Evolutionary conservation across 2,888 invertebrate species (phyloP), one percentile per base, ranked within the genome.

Genomic region (Plagiodera versicolora): DNA sequence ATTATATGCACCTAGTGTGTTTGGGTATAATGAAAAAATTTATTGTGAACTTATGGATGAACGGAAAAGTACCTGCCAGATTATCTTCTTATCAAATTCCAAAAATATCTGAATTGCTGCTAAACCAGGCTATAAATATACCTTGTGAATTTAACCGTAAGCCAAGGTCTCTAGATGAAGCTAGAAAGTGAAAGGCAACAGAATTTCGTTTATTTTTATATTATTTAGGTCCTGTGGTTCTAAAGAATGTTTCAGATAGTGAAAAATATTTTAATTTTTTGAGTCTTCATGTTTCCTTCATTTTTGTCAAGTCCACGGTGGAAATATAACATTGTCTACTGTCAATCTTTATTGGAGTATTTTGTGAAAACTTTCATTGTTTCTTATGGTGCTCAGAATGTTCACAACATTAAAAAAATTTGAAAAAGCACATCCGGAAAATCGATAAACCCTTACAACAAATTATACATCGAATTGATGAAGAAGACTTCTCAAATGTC

Each of bases 1-100:
- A 72, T 54, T 63, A 63, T 32, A 64, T 66, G 63, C 64, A 66
- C 20, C 32, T 67, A n/a, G 44, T 64, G 9, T 66, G 60, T 48
- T 55, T 64, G 11, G 66, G 62, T 6, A 61, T 64, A 19, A 39
- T 62, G 8, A 65, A 65, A 51, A 62, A 63, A 39, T 47, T 64
- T 11, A 45, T 60, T 20, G 47, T 55, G 24, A 28, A 14, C 20
- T 55, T 62, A 5, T 64, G 64, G 59, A 20, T 20, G 24, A 11
- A 32, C 20, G 58, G 56, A 28, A 58, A 61, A 35, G 55, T 51
- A 3, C 24, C 50, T 14, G 9, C n/a, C 9, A 58, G 52, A 46
- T 48, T 64, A 19, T 32, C 56, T 39, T 50, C 9, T 19, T 19
- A 47, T n/a, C 47, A 58, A 28, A 16, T 64, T 24, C 44, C 56